Evolutionary conservation across 64 coral and sea anemone genomes (phyloP).

Genomic region (Porites lutea): DNA sequence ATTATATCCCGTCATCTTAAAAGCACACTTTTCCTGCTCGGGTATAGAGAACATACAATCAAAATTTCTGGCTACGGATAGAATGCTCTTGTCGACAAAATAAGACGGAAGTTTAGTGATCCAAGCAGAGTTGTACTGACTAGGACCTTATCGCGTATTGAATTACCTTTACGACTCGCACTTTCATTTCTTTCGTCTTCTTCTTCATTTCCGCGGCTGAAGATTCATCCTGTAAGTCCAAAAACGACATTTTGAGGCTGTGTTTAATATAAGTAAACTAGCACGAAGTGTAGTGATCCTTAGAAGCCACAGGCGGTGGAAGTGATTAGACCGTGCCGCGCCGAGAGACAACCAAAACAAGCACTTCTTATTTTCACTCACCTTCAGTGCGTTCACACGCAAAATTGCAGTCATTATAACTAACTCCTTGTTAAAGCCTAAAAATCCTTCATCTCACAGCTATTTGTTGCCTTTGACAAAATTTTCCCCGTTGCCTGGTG

Average conservation of each 20-base stretch:
- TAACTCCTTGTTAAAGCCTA: neutral
- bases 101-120: neutral
- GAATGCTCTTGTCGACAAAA: neutral
- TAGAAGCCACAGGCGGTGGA: neutral
- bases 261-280: neutral
- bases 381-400: constrained; percentile 15
- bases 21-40: neutral
- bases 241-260: neutral
- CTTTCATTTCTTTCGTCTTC: constrained; percentile 47
- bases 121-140: neutral
- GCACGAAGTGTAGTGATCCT: neutral
- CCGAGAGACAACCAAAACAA: neutral
- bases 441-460: neutral
- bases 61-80: neutral
- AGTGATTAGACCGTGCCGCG: neutral
- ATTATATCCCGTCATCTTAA: neutral
- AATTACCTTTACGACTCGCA: constrained; percentile 26
- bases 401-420: constrained; percentile 24
- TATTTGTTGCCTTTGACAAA: neutral
- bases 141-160: neutral
- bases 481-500: neutral
- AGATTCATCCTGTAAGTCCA: constrained; percentile 1
- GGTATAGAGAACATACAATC: neutral
- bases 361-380: neutral
- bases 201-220: constrained; percentile 46